These are phyloP conservation scores for Girardinichthys multiradiatus DNA, from an alignment of 2,113 vertebrate species.

Conservation along the genomic window DNA sequence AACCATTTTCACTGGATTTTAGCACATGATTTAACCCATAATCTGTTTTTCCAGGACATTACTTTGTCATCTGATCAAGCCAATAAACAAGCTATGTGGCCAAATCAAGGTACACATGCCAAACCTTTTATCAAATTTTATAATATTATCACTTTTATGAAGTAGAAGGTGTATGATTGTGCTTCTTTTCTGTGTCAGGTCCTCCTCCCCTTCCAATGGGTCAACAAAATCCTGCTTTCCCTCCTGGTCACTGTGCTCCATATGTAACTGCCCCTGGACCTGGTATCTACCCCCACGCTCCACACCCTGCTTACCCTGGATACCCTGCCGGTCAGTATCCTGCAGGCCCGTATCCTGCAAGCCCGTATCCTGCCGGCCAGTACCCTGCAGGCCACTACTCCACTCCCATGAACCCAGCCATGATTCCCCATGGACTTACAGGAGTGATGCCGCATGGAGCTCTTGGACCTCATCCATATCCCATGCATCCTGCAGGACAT, in stretches of 20 bases:
- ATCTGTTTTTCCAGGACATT: background rate
- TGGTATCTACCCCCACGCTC: background rate
- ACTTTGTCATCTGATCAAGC: background rate
- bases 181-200: background rate
- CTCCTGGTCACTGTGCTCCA: background rate
- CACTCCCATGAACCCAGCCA: background rate
- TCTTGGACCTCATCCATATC: background rate
- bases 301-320: background rate
- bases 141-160: background rate
- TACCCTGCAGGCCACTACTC: no score
- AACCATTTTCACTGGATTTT: no score
- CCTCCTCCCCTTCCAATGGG: background rate
- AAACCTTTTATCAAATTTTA: background rate
- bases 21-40: background rate
- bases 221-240: background rate
- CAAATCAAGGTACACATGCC: background rate
- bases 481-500: background rate
- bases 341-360: background rate
- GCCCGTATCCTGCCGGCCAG: no score
- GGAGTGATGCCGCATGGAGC: background rate
- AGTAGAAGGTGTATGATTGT: background rate
- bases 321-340: background rate
- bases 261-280: background rate
- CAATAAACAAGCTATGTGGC: background rate
- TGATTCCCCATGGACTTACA: background rate